Base-by-base conservation (phyloP, 2,888 invertebrate species). In the Tetranychus piercei region DNA sequence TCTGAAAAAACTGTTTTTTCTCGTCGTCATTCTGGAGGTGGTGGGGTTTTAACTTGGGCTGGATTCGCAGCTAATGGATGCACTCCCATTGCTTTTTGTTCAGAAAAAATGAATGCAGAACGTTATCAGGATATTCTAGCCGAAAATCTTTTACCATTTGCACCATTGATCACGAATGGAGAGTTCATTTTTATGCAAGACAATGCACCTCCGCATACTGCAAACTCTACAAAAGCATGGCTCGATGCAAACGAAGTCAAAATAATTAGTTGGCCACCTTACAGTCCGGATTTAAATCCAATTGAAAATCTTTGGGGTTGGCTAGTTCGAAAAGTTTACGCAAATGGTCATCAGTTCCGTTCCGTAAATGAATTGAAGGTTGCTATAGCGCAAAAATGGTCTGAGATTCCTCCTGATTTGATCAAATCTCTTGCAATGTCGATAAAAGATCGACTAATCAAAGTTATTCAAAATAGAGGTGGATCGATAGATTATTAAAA, bases 241-340 rank as follows among this genome's bases (percentile, higher is more conserved):
- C 9, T 45, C 9, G 45, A 45, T 6, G 45, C 45, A 6, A 45
- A 73, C n/a, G 44, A 6, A 11, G 22, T 73, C 20, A 20, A 73
- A 20, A 45, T 73, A 45, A 7, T 73, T 44, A 7, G 7, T 20
- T 73, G 73, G 73, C 73, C 73, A 22, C 6, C 73, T 9, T 18
- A 11, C 20, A 22, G 20, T 55, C 73, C 73, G 6, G 73, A 73
- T 23, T 20, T 73, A 64, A 55, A 44, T 20, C 73, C 73, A 64
- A 71, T 71, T 11, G 71, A 71, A 43, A 71, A 71, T 43, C 44
- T 23, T n/a, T 71, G 71, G 71, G 71, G 71, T 6, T 34, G 8
- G 6, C 6, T 71, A n/a, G 67, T 67, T 67, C n/a, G 67, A 22
- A n/a, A 22, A 71, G 20, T 71, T 23, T 71, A 71, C 18, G 43